phyloP scores from a whole-genome alignment of 2,113 vertebrate species.

The Canis aureus region DNA sequence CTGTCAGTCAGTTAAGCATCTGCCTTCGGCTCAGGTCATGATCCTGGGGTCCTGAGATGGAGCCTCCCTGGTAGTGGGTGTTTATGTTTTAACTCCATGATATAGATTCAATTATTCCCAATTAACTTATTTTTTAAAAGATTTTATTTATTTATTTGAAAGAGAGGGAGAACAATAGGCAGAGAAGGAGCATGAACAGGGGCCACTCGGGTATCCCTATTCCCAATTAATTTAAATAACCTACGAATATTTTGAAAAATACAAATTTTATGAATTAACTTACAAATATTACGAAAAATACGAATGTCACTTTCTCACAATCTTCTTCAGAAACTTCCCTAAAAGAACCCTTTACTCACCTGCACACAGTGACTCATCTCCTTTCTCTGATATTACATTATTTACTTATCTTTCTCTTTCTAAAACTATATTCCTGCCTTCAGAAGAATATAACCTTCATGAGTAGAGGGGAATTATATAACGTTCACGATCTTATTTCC shows the following conservation, averaged over 20 bases:
- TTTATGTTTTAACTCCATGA: background rate
- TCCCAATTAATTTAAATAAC: background rate
- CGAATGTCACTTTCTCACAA: background rate
- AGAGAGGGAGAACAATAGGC: too few species aligned
- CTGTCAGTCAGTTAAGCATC: too few species aligned
- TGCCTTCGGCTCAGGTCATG: too few species aligned
- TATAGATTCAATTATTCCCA: background rate
- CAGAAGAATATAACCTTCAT: background rate
- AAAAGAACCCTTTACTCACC: background rate
- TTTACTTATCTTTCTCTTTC: background rate
- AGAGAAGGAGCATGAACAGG: too few species aligned
- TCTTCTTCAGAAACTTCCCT: background rate
- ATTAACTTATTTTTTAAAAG: background rate
- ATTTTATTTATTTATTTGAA: too few species aligned
- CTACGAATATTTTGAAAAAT: background rate
- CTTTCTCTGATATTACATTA: slow-evolving; percentile 34
- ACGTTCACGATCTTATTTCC: background rate
- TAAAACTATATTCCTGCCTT: background rate
- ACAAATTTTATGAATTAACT: too few species aligned
- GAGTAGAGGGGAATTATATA: background rate
- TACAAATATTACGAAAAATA: too few species aligned
- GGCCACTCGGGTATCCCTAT: background rate
- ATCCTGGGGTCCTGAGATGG: too few species aligned
- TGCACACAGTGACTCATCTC: background rate
- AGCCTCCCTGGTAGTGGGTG: too few species aligned